Base-by-base conservation (phyloP, 2,888 invertebrate genomes). In the Baronia brevicornis region DNA sequence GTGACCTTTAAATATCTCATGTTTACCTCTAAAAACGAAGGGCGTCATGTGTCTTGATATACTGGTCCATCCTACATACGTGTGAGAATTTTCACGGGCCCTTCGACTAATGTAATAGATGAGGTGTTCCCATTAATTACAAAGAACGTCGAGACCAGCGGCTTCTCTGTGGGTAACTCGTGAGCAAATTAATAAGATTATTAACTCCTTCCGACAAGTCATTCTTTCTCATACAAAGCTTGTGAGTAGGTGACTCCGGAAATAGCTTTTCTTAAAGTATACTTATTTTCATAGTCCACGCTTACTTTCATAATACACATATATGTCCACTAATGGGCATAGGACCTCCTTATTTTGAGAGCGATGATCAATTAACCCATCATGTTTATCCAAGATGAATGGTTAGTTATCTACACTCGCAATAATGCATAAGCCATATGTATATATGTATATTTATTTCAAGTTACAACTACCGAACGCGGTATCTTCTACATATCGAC, bases 41-140 rank as follows among this genome's bases (percentile, higher is more conserved):
- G 33, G 44, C 41, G 44, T 46, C 43, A 52, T 27, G 50, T 65
- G 48, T 66, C 78, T 51, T 5, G 28, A 35, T 55, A 62, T 8
- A 36, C 21, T 74, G 77, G 75, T 56, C 44, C 48, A 54, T 55
- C 51, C 48, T 49, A 59, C 62, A 60, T 69, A 70, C 66, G 68
- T 71, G 69, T 69, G 43, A 46, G 54, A 45, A 57, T 59, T 69
- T 70, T 68, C 65, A 65, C 67, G 64, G 60, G 72, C 71, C 69
- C 72, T 74, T 70, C 56, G 65, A 68, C 75, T 84, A 82, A 84
- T 82, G 80, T 77, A 79, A 82, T 84, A 82, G 71, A 82, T 78
- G 80, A 82, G 82, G 82, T 84, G 84, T 78, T 79, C 67, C 58
- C 75, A 72, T 79, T 80, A 82, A 82, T 84, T 78, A 82, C 79